Conservation (phyloP, 2,888 invertebrate genomes). For the Chaetoderma sp. region DNA sequence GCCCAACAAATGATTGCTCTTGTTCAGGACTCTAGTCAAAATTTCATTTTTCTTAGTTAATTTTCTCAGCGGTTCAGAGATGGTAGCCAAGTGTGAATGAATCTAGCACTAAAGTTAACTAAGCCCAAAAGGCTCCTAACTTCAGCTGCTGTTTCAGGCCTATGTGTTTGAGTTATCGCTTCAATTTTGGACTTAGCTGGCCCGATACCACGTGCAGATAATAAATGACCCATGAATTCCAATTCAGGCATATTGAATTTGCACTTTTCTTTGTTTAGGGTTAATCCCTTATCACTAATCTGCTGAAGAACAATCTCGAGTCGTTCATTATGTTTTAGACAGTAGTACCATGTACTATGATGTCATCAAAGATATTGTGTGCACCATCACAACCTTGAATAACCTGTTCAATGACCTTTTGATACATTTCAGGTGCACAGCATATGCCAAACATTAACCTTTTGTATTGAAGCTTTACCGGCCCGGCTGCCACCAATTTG, state of each 20-base stretch:
- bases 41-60: background rate
- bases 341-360: no score
- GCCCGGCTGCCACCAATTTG: no score
- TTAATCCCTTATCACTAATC: background rate
- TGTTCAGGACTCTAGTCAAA: background rate
- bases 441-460: conserved; percentile 40
- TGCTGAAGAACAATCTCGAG: background rate
- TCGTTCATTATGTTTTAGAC: background rate
- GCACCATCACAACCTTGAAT: conserved; percentile 23
- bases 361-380: no score
- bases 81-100: background rate
- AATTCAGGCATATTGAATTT: background rate
- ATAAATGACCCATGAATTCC: conserved; percentile 21
- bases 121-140: conserved; percentile 8
- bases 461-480: no score
- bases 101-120: background rate
- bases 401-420: conserved; percentile 30
- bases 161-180: conserved; percentile 10
- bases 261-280: background rate
- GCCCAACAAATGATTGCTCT: background rate
- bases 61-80: background rate
- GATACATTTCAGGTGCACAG: conserved; percentile 39
- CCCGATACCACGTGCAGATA: background rate
- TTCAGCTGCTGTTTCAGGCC: conserved; percentile 5
- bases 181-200: conserved; percentile 5